Conservation (phyloP, 2,888 invertebrate species). For the Cactoblastis cactorum region DNA sequence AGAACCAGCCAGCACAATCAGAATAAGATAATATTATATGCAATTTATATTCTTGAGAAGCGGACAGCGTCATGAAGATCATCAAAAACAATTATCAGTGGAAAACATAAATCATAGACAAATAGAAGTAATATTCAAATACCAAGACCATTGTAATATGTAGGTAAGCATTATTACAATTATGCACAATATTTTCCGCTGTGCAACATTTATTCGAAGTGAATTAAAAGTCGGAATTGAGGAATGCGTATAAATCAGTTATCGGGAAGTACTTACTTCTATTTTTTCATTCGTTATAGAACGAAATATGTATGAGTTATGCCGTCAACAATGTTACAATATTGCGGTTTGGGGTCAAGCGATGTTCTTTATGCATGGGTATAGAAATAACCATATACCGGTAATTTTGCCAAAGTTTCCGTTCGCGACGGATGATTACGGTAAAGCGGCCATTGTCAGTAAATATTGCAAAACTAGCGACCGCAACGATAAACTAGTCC, state of each 20-base stretch:
- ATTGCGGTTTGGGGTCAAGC: conserved; percentile 31
- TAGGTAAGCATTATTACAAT: conserved; percentile 26
- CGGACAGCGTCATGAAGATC: no score
- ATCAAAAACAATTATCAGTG: no score
- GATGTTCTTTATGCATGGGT: conserved; percentile 18
- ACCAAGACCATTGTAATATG: conserved; percentile 5
- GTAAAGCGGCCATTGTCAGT: conserved; percentile 39
- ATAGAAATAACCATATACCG: conserved; percentile 27
- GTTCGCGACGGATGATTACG: conserved; percentile 53
- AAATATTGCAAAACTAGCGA: conserved; percentile 50
- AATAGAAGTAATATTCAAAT: no score
- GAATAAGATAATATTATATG: no score
- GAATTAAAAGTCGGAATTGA: conserved; percentile 4
- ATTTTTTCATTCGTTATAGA: no score
- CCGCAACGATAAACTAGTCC: conserved; percentile 31
- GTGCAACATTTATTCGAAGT: background rate
- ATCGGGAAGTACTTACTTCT: background rate
- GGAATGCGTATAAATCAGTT: conserved; percentile 17
- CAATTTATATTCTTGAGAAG: no score
- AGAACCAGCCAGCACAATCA: no score
- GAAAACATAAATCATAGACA: no score
- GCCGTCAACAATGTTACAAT: conserved; percentile 18
- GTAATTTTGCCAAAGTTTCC: conserved; percentile 48
- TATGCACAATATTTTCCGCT: conserved; percentile 3
- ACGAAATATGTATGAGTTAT: background rate